Evolutionary conservation across 2,888 invertebrate species (phyloP), one percentile per base, ranked within the genome.

Genomic region (Drosophila nr. medialis): DNA sequence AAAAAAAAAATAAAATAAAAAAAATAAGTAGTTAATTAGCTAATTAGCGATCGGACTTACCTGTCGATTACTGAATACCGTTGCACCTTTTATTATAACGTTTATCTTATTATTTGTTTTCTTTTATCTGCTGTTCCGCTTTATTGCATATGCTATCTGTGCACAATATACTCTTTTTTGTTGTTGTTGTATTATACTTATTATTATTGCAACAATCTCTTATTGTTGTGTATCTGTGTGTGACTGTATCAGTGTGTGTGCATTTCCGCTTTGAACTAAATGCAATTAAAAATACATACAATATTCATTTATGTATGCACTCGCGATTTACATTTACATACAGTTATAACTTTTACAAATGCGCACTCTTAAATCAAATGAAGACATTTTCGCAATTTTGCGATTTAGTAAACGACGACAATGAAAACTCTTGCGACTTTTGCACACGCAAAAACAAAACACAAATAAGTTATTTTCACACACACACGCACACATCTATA

Each of bases 261-360:
- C 72, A 81, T 81, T 86, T 86, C 85, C 85, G 89, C 81, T 89
- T 81, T 74, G 55, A 88, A 79, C 86, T 77, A 86, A 83, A 83
- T 74, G 73, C 76, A 86, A 83, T 85, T 83, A 62, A 55, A 75
- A 68, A 42, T 48, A 67, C 54, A 65, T 63, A 64, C 42, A 68
- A 64, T 75, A 60, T 66, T 76, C 58, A 68, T 59, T 66, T 70
- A 72, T 80, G 59, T 42, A 64, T 77, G 73, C 77, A 80, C 81
- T 77, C 59, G 77, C 77, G 68, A 45, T 59, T 40, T 27, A 21
- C 18, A 50, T 73, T 68, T 64, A 27, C 48, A 75, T 69, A 53
- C 54, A 42, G 64, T 75, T 62, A 69, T 59, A 18, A 53, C 40
- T 61, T 71, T 67, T 61, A 62, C 63, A 51, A 59, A 54, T 67